Percentiles rank a stretch among this genome's conserved stretches.
These are phyloP conservation scores for Zaprionus ornatus DNA, from an alignment of 1,140 invertebrate species.

Conservation along the genomic window DNA sequence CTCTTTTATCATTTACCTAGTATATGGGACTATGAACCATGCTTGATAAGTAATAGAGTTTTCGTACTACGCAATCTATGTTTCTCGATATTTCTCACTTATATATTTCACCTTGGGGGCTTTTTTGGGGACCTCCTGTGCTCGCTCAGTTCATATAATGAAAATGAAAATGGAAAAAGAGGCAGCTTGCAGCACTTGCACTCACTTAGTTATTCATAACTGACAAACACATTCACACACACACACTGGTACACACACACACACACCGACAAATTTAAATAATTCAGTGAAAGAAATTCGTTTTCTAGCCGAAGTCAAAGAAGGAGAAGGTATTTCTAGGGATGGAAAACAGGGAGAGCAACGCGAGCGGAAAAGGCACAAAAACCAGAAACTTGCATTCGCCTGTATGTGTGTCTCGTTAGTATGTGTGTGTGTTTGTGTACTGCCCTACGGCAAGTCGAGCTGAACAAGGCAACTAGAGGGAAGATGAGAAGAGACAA, in stretches of 20 bases:
- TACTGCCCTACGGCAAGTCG: constrained; percentile 9
- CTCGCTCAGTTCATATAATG: constrained; percentile 17
- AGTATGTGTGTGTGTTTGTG: neutral
- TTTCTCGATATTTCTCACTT: neutral
- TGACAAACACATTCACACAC: constrained; percentile 37
- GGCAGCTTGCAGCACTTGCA: constrained; percentile 54
- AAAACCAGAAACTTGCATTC: constrained; percentile 42
- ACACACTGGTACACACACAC: constrained; percentile 12
- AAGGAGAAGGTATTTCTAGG: neutral
- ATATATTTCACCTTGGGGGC: neutral
- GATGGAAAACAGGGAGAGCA: neutral
- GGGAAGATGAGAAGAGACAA: neutral
- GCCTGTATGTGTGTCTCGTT: constrained; percentile 1
- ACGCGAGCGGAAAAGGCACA: constrained; percentile 32
- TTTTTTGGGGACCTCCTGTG: neutral
- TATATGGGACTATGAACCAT: neutral
- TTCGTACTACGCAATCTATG: neutral
- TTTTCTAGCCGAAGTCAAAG: constrained; percentile 58
- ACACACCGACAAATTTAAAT: constrained; percentile 60
- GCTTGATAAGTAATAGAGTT: neutral
- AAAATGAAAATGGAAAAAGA: constrained; percentile 44
- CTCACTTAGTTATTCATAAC: constrained; percentile 73
- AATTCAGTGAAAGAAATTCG: constrained; percentile 68
- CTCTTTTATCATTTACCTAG: neutral
- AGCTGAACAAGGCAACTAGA: constrained; percentile 4